Conservation (phyloP, 2,113 vertebrate species). For the Crotalus horridus region DNA sequence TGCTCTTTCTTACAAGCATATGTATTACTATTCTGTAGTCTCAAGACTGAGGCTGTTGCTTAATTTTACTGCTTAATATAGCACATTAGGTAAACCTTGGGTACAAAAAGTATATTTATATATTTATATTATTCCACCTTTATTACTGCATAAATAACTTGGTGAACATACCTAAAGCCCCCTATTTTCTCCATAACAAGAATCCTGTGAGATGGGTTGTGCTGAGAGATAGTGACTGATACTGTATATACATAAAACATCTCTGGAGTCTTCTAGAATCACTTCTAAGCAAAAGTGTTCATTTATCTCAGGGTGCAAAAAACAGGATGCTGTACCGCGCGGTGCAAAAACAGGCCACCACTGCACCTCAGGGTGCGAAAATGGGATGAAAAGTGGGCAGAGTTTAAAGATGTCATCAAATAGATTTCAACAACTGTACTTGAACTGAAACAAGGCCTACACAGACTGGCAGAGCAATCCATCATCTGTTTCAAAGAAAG, state of each 20-base stretch:
- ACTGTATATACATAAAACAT: background rate
- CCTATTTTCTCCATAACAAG: background rate
- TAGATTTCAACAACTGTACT: no score
- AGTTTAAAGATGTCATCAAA: no score
- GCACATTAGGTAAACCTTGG: background rate
- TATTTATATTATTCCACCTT: background rate
- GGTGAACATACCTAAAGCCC: background rate
- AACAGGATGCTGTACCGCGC: no score
- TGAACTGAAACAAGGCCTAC: no score
- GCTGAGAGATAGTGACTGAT: no score
- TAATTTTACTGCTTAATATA: background rate
- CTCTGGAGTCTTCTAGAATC: background rate
- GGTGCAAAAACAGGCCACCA: no score
- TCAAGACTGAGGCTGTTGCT: background rate
- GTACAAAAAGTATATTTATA: background rate
- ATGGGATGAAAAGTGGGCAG: no score
- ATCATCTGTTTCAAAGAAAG: no score
- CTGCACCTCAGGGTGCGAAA: no score
- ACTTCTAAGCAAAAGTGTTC: background rate
- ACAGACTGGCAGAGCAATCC: no score
- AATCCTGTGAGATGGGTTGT: background rate
- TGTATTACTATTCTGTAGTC: background rate
- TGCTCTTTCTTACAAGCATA: background rate
- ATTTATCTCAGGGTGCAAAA: background rate
- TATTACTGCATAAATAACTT: background rate